phyloP scores from a whole-genome alignment of 2,113 vertebrate genomes.

The Micromys minutus region DNA sequence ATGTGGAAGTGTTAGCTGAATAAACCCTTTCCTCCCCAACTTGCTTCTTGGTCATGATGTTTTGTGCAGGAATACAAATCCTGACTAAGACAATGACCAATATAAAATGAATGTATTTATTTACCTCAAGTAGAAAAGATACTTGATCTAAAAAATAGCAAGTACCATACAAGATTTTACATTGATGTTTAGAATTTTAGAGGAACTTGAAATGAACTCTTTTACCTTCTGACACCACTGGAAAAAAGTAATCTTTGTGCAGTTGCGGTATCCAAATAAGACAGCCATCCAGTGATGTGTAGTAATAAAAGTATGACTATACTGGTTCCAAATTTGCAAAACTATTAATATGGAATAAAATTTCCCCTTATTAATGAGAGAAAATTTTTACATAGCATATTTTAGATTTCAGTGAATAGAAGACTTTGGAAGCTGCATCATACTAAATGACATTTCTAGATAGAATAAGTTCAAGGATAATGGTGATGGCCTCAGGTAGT shows the following conservation, averaged over 20 bases:
- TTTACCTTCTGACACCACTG: background rate
- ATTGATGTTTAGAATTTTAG: background rate
- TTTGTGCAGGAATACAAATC: too few relatives aligned
- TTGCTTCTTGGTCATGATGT: too few relatives aligned
- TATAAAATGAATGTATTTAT: background rate
- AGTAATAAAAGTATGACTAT: background rate
- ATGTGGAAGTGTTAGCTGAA: too few relatives aligned
- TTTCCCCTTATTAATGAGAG: background rate
- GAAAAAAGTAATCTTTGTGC: background rate
- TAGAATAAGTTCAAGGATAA: background rate
- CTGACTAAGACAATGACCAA: too few relatives aligned
- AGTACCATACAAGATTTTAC: background rate
- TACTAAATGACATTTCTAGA: background rate
- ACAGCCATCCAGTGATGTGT: accelerated
- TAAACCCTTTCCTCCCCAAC: too few relatives aligned
- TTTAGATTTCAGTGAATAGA: background rate
- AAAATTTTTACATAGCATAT: background rate
- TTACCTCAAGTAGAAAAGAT: background rate
- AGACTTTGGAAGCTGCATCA: background rate
- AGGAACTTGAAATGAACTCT: background rate
- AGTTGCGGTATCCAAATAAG: background rate
- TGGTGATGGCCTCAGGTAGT: too few relatives aligned
- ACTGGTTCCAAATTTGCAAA: background rate
- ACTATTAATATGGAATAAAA: background rate
- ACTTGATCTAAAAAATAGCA: background rate